phyloP scores from a whole-genome alignment of 1,140 invertebrate species.

The Drosophila quadrilineata region DNA sequence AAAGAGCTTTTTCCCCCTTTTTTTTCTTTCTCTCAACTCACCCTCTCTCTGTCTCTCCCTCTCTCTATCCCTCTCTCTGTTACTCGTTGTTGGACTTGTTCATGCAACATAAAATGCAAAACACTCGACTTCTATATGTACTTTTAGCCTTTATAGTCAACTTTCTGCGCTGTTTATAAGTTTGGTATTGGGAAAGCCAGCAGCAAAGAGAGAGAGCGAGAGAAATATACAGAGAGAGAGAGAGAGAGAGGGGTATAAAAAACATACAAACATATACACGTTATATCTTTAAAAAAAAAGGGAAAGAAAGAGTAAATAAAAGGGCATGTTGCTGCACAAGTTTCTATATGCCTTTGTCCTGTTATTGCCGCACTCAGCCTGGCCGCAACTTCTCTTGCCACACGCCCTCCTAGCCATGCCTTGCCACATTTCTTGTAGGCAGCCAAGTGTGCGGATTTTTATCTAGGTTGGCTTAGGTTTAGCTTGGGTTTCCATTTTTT shows the following conservation, averaged over 20 bases:
- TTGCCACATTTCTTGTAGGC: constrained; percentile 34
- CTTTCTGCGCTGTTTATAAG: constrained; percentile 73
- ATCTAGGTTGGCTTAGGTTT: constrained; percentile 60
- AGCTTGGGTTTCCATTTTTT: too few relatives aligned
- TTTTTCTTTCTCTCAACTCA: neutral
- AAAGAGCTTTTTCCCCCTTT: constrained; percentile 51
- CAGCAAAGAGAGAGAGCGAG: constrained; percentile 31
- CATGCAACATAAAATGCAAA: constrained; percentile 71
- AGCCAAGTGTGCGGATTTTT: constrained; percentile 75
- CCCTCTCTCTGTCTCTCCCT: neutral
- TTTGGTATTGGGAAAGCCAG: too few relatives aligned
- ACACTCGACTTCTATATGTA: constrained; percentile 63
- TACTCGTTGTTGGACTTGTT: constrained; percentile 19
- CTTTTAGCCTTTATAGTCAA: constrained; percentile 72
- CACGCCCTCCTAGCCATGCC: neutral
- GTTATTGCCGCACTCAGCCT: constrained; percentile 43
- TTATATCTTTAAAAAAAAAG: neutral
- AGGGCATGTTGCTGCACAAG: constrained; percentile 59
- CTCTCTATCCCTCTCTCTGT: neutral
- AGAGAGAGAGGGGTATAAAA: neutral
- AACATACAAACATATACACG: constrained; percentile 7
- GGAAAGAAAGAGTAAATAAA: constrained; percentile 21
- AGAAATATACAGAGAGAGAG: neutral
- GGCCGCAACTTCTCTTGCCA: neutral
- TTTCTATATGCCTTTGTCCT: constrained; percentile 68